phyloP scores from a whole-genome alignment of 2,113 vertebrate genomes.

The Eidolon helvum region DNA sequence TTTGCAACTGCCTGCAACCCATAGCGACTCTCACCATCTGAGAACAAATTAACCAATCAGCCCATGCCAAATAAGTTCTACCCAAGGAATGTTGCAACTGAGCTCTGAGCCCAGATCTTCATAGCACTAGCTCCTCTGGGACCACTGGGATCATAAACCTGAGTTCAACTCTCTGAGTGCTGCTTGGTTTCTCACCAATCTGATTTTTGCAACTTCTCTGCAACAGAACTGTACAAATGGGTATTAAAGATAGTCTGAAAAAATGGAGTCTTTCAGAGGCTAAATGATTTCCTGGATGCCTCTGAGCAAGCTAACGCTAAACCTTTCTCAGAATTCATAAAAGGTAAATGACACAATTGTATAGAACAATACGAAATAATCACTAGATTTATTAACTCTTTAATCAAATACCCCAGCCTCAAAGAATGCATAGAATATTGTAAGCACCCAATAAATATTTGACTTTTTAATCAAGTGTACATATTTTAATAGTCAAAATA shows the following conservation, averaged over 20 bases:
- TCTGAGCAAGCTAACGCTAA: not conserved
- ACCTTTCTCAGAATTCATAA: not conserved
- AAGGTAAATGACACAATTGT: not conserved
- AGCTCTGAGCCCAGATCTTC: no score
- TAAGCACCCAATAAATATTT: not conserved
- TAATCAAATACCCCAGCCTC: not conserved
- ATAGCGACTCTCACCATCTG: no score
- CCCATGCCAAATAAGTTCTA: no score
- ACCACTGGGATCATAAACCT: no score
- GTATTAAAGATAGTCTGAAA: not conserved
- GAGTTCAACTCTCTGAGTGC: no score
- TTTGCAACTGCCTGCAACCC: no score
- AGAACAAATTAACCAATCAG: no score
- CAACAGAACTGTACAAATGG: not conserved
- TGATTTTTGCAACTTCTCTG: no score
- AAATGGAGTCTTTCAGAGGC: not conserved
- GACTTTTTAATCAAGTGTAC: not conserved
- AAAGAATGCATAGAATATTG: not conserved
- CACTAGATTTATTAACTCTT: not conserved
- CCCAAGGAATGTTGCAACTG: no score
- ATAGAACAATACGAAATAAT: not conserved
- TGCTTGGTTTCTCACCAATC: no score
- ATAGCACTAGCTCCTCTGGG: no score
- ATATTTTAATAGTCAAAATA: not conserved
- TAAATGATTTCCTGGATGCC: not conserved